Conservation (phyloP, 2,888 invertebrate species). For the Cyrtodaria siliqua region DNA sequence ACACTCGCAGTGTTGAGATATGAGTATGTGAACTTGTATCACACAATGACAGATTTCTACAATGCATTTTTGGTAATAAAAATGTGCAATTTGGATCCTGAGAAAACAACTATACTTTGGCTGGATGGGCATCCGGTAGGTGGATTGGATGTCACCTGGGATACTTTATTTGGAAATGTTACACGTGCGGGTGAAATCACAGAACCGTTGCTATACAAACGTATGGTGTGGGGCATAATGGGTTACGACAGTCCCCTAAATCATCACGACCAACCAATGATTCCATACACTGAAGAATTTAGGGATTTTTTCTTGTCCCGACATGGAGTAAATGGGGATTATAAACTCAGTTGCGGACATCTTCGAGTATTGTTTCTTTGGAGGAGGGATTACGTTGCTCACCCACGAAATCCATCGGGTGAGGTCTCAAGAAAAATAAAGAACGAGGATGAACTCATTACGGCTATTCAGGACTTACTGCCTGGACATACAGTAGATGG, state of each 20-base stretch:
- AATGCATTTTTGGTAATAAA: slow-evolving; percentile 75
- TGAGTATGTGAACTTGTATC: slow-evolving; percentile 82
- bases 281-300: slow-evolving; percentile 81
- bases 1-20: slow-evolving; percentile 73
- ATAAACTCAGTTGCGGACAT: slow-evolving; percentile 71
- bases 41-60: slow-evolving; percentile 80
- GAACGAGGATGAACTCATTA: slow-evolving; percentile 79
- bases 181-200: slow-evolving; percentile 69
- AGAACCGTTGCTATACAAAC: slow-evolving; percentile 59
- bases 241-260: slow-evolving; percentile 82
- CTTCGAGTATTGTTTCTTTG: slow-evolving; percentile 80
- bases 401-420: slow-evolving; percentile 83
- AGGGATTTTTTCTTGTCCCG: slow-evolving; percentile 77
- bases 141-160: slow-evolving; percentile 79
- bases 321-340: slow-evolving; percentile 44
- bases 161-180: slow-evolving; percentile 76
- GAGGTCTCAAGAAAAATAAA: slow-evolving; percentile 80
- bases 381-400: slow-evolving; percentile 84
- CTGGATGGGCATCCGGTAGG: slow-evolving; percentile 83
- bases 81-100: slow-evolving; percentile 62
- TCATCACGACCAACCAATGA: slow-evolving; percentile 56
- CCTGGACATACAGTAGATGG: slow-evolving; percentile 66
- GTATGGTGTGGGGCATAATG: slow-evolving; percentile 77
- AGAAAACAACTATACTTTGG: slow-evolving; percentile 75
- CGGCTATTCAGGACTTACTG: slow-evolving; percentile 55